Percentiles rank a stretch among this genome's conserved stretches.
Evolutionary conservation across 2,113 vertebrate species (phyloP).

Genomic region (Salvelinus sp.): DNA sequence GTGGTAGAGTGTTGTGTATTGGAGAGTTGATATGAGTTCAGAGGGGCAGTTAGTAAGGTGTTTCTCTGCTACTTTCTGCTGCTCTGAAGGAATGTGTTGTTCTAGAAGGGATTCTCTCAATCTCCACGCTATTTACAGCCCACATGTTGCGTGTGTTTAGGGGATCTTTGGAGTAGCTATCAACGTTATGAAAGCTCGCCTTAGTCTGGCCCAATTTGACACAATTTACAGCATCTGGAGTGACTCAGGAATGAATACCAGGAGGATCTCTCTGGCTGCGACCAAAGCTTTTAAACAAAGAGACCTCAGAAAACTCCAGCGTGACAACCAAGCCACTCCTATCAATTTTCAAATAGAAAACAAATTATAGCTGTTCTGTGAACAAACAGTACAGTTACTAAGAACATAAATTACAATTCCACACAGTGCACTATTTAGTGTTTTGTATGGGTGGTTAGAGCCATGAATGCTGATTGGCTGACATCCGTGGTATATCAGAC

Average conservation of each 20-base stretch:
- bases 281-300: constrained; percentile 60
- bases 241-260: constrained; percentile 37
- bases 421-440: too few species aligned
- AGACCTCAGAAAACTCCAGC: constrained; percentile 67
- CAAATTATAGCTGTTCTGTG: constrained; percentile 55
- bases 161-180: constrained; percentile 36
- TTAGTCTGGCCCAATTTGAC: constrained; percentile 63
- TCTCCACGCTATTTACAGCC: constrained; percentile 23
- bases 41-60: not conserved
- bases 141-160: constrained; percentile 15
- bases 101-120: constrained; percentile 9
- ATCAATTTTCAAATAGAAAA: constrained; percentile 57
- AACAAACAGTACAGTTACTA: constrained; percentile 44
- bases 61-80: not conserved
- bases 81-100: constrained; percentile 8
- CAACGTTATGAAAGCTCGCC: constrained; percentile 52
- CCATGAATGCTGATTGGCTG: too few species aligned
- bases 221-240: constrained; percentile 72
- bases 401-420: constrained; percentile 39
- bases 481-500: too few species aligned
- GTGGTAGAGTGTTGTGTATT: too few species aligned
- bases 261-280: constrained; percentile 70
- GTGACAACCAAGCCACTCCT: constrained; percentile 68
- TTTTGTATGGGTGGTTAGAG: too few species aligned
- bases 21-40: too few species aligned